A percentile compares a stretch with the other conserved stretches of the same genome.
These are phyloP conservation scores for Ornithorhynchus anatinus DNA, from an alignment of 2,113 vertebrate genomes.

Conservation along the genomic window DNA sequence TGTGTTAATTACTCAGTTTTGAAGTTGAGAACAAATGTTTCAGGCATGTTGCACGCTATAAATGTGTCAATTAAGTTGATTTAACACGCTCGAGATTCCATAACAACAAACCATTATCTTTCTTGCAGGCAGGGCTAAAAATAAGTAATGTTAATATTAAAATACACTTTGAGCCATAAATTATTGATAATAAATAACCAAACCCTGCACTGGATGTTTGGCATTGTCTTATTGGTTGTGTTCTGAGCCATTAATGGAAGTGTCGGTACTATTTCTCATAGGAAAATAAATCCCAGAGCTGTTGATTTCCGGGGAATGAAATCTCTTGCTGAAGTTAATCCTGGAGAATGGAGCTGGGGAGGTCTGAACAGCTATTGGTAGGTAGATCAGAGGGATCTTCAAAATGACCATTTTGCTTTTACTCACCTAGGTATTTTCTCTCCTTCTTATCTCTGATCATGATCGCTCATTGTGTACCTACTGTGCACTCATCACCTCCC, in stretches of 20 bases:
- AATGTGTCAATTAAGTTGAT: slow-evolving; percentile 52
- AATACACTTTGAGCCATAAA: slow-evolving; percentile 26
- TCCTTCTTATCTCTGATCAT: too few relatives aligned
- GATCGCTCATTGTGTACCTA: too few relatives aligned
- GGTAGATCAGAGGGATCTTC: too few relatives aligned
- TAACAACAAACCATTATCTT: slow-evolving; percentile 28
- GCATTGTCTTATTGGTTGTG: background rate
- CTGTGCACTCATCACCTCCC: too few relatives aligned
- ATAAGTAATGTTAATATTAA: slow-evolving; percentile 54
- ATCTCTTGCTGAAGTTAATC: too few relatives aligned
- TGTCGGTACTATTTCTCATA: too few relatives aligned
- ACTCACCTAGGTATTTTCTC: too few relatives aligned
- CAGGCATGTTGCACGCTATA: slow-evolving; percentile 15
- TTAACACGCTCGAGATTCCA: slow-evolving; percentile 42
- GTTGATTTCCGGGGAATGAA: too few relatives aligned
- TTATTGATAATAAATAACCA: slow-evolving; percentile 22
- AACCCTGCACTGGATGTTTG: background rate
- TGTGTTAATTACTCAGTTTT: background rate
- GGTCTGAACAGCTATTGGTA: too few relatives aligned
- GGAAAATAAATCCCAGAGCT: too few relatives aligned
- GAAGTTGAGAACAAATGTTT: slow-evolving; percentile 1
- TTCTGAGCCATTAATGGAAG: background rate
- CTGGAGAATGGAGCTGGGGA: too few relatives aligned
- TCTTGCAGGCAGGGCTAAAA: slow-evolving; percentile 10
- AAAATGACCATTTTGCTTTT: too few relatives aligned